These are phyloP conservation scores for Allobates femoralis DNA, from an alignment of 2,797 vertebrate genomes.

Conservation along the genomic window DNA sequence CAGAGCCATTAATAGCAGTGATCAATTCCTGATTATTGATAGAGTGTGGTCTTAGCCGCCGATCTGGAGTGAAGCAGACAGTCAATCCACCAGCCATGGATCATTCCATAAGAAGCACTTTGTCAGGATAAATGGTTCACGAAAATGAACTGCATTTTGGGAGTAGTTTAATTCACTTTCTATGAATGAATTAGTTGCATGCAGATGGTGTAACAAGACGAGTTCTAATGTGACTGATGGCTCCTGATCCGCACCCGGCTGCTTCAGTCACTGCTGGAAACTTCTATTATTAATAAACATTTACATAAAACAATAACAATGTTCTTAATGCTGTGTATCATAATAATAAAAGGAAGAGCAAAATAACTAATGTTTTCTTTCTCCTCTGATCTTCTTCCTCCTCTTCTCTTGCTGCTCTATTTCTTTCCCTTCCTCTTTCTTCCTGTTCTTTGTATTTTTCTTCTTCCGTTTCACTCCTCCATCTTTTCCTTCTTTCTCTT, in stretches of 20 bases:
- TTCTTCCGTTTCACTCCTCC: not conserved
- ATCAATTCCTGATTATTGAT: slow-evolving; percentile 34
- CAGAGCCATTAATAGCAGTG: slow-evolving; percentile 9
- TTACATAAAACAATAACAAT: not conserved
- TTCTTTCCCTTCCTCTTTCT: not conserved
- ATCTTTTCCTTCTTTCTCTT: not conserved
- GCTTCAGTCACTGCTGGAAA: not conserved
- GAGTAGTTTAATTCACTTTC: slow-evolving; percentile 43
- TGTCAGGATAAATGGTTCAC: slow-evolving; percentile 41
- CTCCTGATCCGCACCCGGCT: not conserved
- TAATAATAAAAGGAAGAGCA: too few relatives aligned
- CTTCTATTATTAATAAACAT: not conserved
- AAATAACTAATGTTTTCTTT: not conserved
- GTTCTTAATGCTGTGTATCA: too few relatives aligned
- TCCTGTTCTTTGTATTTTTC: not conserved
- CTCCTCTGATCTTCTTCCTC: not conserved
- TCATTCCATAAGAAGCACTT: slow-evolving; percentile 40
- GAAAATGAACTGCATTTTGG: slow-evolving; percentile 29
- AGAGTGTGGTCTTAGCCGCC: slow-evolving; percentile 9
- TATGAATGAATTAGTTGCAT: slow-evolving; percentile 25
- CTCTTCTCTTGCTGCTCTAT: not conserved
- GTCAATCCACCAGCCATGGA: slow-evolving; percentile 42
- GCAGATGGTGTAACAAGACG: slow-evolving; percentile 11
- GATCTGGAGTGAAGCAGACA: slow-evolving; percentile 1
- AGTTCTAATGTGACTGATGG: slow-evolving; percentile 12